These are phyloP conservation scores for Rhegmatorhina hoffmannsi DNA, from an alignment of 2,113 vertebrate species.

Conservation along the genomic window DNA sequence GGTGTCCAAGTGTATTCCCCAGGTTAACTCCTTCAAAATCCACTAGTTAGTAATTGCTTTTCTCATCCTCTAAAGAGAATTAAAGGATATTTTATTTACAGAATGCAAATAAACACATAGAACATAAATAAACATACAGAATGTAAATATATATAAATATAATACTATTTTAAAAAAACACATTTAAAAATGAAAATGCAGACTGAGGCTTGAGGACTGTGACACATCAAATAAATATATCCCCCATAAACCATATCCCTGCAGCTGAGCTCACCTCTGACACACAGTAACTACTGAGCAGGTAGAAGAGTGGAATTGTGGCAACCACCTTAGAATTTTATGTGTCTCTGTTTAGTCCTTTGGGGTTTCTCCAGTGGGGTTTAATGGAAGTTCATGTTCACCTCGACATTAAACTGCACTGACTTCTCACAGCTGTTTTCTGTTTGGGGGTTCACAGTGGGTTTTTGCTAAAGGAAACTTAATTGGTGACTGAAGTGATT, in stretches of 20 bases:
- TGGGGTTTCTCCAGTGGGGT: neutral
- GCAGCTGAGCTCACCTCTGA: neutral
- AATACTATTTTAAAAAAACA: neutral
- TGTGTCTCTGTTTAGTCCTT: neutral
- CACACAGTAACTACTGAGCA: fast-evolving
- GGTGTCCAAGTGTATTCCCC: neutral
- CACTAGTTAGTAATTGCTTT: neutral
- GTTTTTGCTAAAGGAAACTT: neutral
- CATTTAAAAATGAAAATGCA: neutral
- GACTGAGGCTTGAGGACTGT: neutral
- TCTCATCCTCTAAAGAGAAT: neutral
- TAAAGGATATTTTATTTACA: neutral
- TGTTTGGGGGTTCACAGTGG: neutral
- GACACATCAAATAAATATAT: neutral
- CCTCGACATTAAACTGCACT: neutral
- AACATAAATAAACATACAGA: neutral
- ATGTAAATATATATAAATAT: neutral
- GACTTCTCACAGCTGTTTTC: neutral
- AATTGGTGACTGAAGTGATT: neutral
- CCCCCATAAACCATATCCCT: fast-evolving
- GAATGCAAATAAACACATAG: neutral
- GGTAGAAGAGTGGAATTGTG: neutral
- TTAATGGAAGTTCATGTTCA: neutral
- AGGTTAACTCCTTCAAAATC: neutral
- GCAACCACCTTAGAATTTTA: neutral